Evolutionary conservation across 2,113 vertebrate species (phyloP).

Genomic region (Irena cyanogastra): DNA sequence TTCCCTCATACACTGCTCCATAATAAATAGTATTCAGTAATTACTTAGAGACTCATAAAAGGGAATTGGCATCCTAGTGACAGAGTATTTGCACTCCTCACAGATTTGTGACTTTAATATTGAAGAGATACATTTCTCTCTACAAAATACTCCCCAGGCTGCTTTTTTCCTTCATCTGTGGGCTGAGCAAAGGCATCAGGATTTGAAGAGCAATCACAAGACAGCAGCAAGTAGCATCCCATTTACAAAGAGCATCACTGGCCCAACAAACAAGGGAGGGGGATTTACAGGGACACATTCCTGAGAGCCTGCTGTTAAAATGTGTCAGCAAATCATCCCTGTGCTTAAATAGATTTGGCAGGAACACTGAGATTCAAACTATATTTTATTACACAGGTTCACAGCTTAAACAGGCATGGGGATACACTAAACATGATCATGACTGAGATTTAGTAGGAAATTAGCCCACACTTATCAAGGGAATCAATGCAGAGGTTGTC

Average conservation of each 20-base stretch:
- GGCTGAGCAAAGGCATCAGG: neutral
- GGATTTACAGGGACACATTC: neutral
- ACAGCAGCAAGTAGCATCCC: neutral
- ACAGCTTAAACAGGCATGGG: neutral
- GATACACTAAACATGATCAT: neutral
- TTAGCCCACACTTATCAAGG: neutral
- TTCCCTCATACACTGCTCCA: neutral
- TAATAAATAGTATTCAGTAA: constrained; percentile 18
- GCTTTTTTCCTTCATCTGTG: neutral
- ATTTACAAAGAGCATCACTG: neutral
- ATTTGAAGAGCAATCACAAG: neutral
- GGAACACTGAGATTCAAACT: neutral
- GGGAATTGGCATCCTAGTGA: neutral
- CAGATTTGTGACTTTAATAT: constrained; percentile 48
- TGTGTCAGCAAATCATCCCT: neutral
- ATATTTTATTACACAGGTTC: neutral
- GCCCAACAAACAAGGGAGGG: neutral
- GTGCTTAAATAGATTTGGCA: neutral
- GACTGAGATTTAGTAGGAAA: neutral
- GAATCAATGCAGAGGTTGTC: neutral
- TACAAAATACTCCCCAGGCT: neutral
- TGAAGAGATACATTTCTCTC: neutral
- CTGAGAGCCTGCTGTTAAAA: neutral
- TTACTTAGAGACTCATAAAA: constrained; percentile 36
- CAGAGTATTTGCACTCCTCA: constrained; percentile 8